Percentiles rank a stretch among this genome's conserved stretches.
Conservation (phyloP, 92 coral and sea anemone genomes). For the Ricordea florida region DNA sequence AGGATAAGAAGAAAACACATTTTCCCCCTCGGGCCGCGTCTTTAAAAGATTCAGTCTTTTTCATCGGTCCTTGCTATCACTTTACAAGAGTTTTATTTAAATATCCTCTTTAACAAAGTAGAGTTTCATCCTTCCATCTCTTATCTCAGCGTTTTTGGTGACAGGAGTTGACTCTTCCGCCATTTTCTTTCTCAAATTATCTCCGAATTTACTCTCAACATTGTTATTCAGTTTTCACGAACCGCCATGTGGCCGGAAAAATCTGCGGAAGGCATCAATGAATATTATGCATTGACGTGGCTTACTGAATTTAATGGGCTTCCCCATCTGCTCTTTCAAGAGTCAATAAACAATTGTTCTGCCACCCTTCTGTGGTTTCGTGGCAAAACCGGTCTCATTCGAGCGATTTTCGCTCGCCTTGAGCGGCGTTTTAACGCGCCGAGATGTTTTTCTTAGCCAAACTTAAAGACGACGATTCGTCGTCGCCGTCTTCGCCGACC, state of each 20-base stretch:
- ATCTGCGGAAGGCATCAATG: constrained; percentile 9
- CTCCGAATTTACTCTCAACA: background rate
- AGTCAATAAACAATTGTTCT: constrained; percentile 33
- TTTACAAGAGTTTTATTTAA: background rate
- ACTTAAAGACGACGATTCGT: constrained; percentile 2
- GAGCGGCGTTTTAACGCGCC: background rate
- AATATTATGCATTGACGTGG: constrained; percentile 41
- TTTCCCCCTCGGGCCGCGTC: too few species aligned
- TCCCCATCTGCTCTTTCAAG: constrained; percentile 52
- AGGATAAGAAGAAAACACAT: too few species aligned
- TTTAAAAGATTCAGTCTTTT: too few species aligned
- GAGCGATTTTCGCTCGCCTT: background rate
- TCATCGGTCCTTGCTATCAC: too few species aligned
- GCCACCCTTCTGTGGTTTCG: background rate
- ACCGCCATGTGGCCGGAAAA: constrained; percentile 50
- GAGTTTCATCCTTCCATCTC: background rate
- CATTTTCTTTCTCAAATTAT: constrained; percentile 7
- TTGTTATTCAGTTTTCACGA: constrained; percentile 20
- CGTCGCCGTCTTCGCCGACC: constrained; percentile 11
- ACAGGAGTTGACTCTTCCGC: background rate
- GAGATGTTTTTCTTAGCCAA: constrained; percentile 34
- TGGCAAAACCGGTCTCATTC: too few species aligned
- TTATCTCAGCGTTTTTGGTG: background rate
- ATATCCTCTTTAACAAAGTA: background rate
- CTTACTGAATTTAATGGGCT: constrained; percentile 34